These are phyloP conservation scores for Lymantria monacha DNA, from an alignment of 2,888 invertebrate species.

Conservation along the genomic window DNA sequence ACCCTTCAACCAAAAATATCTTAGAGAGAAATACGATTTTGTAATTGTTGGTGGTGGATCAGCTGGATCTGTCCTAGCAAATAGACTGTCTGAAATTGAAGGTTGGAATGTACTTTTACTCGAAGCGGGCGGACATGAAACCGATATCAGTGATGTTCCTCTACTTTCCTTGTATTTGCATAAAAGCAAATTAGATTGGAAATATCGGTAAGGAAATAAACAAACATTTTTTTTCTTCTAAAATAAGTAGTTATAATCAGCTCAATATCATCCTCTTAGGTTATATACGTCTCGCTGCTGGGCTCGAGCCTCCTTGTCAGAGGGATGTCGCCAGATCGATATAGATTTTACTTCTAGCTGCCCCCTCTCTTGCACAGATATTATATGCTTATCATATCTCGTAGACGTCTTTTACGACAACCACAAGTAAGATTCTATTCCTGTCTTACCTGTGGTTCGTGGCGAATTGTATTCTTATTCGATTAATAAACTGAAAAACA, in stretches of 20 bases:
- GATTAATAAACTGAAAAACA: too few relatives aligned
- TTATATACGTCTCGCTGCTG: too few relatives aligned
- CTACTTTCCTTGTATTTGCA: slow-evolving; percentile 93
- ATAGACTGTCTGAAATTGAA: slow-evolving; percentile 88
- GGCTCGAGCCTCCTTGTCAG: too few relatives aligned
- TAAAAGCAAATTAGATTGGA: slow-evolving; percentile 95
- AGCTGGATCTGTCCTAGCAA: slow-evolving; percentile 92
- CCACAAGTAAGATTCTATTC: too few relatives aligned
- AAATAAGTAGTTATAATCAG: neutral
- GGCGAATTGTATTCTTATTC: too few relatives aligned
- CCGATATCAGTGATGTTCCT: slow-evolving; percentile 93
- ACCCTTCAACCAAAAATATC: slow-evolving; percentile 85
- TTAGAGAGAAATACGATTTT: slow-evolving; percentile 90
- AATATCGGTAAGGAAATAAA: slow-evolving; percentile 85
- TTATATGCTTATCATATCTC: too few relatives aligned
- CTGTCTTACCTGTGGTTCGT: too few relatives aligned
- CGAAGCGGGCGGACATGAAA: slow-evolving; percentile 94
- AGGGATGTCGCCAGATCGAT: too few relatives aligned
- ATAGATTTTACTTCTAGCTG: too few relatives aligned
- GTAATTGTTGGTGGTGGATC: slow-evolving; percentile 92
- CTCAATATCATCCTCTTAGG: too few relatives aligned
- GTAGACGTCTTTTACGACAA: too few relatives aligned
- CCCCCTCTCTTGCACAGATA: too few relatives aligned
- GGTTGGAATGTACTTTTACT: slow-evolving; percentile 90
- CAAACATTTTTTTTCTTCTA: neutral